Conservation (phyloP, 2,888 invertebrate species). For the Mesodorylaimus sp. region DNA sequence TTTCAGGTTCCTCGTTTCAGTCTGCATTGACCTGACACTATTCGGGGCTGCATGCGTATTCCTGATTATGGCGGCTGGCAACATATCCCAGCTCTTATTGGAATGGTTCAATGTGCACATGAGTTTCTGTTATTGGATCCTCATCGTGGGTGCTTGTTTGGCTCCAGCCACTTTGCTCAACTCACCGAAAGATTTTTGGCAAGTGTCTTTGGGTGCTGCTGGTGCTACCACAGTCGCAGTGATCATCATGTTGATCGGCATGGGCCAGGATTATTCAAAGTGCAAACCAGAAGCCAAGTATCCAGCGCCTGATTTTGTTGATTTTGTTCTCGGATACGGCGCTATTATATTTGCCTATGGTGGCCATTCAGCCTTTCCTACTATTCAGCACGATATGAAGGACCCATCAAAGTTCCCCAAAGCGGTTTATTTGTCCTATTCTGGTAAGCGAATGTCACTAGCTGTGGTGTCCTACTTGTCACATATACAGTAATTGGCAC, state of each 20-base stretch:
- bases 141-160: constrained; percentile 51
- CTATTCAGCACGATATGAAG: constrained; percentile 72
- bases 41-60: constrained; percentile 42
- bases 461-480: too few species aligned
- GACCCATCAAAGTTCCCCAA: constrained; percentile 49
- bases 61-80: constrained; percentile 42
- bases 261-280: constrained; percentile 39
- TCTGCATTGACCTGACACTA: not conserved
- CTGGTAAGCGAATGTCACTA: too few species aligned
- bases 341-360: constrained; percentile 52
- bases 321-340: constrained; percentile 51
- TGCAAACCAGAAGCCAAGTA: constrained; percentile 36
- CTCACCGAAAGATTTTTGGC: constrained; percentile 71
- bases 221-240: constrained; percentile 45
- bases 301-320: constrained; percentile 40
- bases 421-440: constrained; percentile 40
- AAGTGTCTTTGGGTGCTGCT: constrained; percentile 46
- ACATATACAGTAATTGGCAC: too few species aligned
- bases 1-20: not conserved
- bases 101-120: constrained; percentile 46
- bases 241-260: constrained; percentile 44
- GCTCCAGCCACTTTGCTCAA: constrained; percentile 70
- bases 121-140: constrained; percentile 61
- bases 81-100: constrained; percentile 44
- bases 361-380: constrained; percentile 54